phyloP scores from a whole-genome alignment of 64 coral and sea anemone genomes.

The Pachyseris speciosa region DNA sequence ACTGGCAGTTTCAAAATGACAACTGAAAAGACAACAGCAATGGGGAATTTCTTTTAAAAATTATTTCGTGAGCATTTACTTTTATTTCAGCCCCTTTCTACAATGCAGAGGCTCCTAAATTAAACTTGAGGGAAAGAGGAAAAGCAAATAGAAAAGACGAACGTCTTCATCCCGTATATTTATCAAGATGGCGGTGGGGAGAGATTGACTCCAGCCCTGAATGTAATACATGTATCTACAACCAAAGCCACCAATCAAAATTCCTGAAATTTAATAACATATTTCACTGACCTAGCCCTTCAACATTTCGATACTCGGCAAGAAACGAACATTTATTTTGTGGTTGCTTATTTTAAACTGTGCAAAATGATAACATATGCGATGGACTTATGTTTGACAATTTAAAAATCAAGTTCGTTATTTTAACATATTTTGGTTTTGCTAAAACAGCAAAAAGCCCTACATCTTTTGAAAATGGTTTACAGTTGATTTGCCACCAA shows the following conservation, averaged over 20 bases:
- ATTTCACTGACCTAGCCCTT: not conserved
- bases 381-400: not conserved
- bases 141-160: not conserved
- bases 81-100: not conserved
- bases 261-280: not conserved
- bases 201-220: not conserved
- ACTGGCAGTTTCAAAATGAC: not conserved
- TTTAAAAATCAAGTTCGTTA: not conserved
- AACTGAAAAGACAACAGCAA: not conserved
- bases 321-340: not conserved
- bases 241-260: not conserved
- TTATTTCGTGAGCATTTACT: not conserved
- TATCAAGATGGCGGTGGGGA: not conserved
- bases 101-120: not conserved
- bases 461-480: not conserved
- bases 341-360: not conserved
- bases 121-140: not conserved
- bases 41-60: not conserved
- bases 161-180: not conserved
- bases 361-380: not conserved
- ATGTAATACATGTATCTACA: not conserved
- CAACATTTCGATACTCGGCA: not conserved
- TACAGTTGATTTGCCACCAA: not conserved
- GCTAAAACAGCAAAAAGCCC: not conserved
- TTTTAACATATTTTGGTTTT: not conserved